Evolutionary conservation across 2,113 vertebrate species (phyloP).

Genomic region (Corvus cornix): DNA sequence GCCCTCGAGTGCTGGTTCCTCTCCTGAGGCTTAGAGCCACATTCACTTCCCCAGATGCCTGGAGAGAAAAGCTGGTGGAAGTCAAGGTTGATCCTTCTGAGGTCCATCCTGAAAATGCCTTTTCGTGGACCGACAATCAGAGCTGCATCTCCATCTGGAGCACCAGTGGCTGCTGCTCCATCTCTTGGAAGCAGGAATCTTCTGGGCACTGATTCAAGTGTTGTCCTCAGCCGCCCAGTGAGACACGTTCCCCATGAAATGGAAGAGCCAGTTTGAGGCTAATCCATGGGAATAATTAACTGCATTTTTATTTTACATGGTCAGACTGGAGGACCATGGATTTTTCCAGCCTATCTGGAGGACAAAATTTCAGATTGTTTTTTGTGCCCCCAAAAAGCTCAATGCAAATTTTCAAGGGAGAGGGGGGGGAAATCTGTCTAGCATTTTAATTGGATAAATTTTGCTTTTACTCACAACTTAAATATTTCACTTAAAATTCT

Average conservation of each 20-base stretch:
- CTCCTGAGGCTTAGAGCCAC: neutral
- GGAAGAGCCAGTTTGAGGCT: neutral
- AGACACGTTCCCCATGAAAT: neutral
- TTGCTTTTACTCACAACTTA: neutral
- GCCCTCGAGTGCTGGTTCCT: accelerated
- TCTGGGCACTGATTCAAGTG: neutral
- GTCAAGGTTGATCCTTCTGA: neutral
- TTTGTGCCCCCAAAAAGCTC: neutral
- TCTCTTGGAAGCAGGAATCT: neutral
- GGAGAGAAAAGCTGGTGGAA: neutral
- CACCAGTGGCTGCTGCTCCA: neutral
- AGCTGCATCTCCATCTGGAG: neutral
- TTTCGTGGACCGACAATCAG: neutral
- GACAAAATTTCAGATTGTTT: neutral
- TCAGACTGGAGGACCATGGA: accelerated
- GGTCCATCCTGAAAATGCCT: neutral
- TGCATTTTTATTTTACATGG: neutral
- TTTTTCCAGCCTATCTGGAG: neutral
- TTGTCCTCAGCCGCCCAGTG: neutral
- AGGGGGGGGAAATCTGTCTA: too few species aligned
- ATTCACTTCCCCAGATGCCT: neutral
- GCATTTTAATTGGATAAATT: neutral
- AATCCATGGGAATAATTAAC: neutral
- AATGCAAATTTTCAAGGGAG: neutral
- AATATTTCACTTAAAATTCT: neutral